phyloP scores from a whole-genome alignment of 2,797 vertebrate genomes.

The Hipposideros larvatus region DNA sequence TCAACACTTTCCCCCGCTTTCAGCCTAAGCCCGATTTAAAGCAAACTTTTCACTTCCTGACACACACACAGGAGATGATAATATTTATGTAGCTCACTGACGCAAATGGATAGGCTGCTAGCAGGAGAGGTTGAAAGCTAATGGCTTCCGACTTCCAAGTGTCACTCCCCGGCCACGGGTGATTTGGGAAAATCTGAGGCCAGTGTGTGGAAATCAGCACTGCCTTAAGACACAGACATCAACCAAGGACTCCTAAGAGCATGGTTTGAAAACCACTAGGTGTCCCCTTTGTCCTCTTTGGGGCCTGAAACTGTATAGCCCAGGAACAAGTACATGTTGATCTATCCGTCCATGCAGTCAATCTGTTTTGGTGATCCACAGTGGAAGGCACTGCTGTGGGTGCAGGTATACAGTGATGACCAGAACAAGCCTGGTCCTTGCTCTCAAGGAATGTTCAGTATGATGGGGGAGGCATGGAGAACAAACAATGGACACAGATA shows the following conservation, averaged over 20 bases:
- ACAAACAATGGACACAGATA: neutral
- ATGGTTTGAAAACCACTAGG: neutral
- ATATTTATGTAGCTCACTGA: neutral
- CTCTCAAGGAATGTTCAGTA: neutral
- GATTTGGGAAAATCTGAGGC: neutral
- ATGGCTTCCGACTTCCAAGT: neutral
- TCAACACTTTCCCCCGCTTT: rapidly evolving
- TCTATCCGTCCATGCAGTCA: neutral
- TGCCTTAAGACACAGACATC: neutral
- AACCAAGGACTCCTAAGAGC: neutral
- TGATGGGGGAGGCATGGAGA: neutral
- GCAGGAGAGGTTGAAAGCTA: neutral
- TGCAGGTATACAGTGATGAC: neutral
- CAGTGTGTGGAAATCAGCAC: neutral
- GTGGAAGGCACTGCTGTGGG: neutral
- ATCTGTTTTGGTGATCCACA: neutral
- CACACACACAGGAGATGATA: no score
- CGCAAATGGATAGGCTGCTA: neutral
- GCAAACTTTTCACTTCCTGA: neutral
- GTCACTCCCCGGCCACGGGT: no score
- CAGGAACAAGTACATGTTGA: neutral
- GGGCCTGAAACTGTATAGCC: neutral
- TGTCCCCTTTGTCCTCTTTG: neutral
- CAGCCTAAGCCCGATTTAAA: neutral
- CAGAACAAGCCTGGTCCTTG: neutral